A percentile compares a stretch with the other conserved stretches of the same genome.
phyloP scores from a whole-genome alignment of 2,888 invertebrate species.

The Rhorus exstirpatorius region DNA sequence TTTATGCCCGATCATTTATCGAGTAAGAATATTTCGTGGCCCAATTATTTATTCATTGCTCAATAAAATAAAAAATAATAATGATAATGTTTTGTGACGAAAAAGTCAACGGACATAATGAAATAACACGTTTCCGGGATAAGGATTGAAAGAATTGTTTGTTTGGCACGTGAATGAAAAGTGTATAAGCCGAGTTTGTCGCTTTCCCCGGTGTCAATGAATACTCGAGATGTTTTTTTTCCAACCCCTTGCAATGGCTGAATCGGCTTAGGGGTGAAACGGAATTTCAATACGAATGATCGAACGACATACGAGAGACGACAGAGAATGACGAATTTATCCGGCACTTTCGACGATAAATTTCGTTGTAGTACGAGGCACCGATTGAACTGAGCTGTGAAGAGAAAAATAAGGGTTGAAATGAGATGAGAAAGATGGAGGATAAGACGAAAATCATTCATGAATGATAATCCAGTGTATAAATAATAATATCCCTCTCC shows the following conservation, averaged over 20 bases:
- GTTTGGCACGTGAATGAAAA: constrained; percentile 10
- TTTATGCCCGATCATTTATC: no score
- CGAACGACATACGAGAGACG: no score
- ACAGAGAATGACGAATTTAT: constrained; percentile 33
- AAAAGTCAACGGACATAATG: constrained; percentile 23
- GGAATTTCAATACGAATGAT: neutral
- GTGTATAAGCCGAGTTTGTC: no score
- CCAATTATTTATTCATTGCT: no score
- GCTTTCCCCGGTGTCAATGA: no score
- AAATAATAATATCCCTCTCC: no score
- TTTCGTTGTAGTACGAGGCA: constrained; percentile 17
- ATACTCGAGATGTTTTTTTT: no score
- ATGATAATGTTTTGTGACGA: no score
- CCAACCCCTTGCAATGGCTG: neutral
- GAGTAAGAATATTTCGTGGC: no score
- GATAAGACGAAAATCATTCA: neutral
- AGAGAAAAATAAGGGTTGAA: neutral
- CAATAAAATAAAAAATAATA: no score
- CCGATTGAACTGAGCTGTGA: constrained; percentile 6
- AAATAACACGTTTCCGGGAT: constrained; percentile 43
- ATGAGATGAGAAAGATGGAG: neutral
- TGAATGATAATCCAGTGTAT: no score
- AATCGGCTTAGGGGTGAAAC: neutral
- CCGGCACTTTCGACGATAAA: constrained; percentile 49
- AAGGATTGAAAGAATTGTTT: no score